Conservation (phyloP, 2,797 vertebrate species). For the Sebastolobus altivelis region DNA sequence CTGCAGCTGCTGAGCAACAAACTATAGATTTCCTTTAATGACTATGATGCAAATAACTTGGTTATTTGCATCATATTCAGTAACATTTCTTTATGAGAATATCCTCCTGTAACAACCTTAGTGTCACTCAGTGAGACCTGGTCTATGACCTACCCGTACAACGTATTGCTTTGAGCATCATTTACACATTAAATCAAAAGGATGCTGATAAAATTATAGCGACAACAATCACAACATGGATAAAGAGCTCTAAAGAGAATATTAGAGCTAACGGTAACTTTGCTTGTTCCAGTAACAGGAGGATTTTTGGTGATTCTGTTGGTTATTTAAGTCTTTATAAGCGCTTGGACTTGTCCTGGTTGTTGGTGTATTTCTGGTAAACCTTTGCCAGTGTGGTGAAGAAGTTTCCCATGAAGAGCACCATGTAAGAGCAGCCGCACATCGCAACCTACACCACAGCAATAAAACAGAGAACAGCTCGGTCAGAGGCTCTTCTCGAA, state of each 20-base stretch:
- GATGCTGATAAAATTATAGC: conserved; percentile 1
- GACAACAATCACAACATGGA: conserved; percentile 2
- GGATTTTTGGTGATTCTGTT: conserved; percentile 4
- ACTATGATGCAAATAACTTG: conserved; percentile 11
- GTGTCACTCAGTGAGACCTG: not conserved
- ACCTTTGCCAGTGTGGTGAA: conserved; percentile 94
- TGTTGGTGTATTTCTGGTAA: conserved; percentile 94
- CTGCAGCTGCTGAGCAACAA: conserved; percentile 25
- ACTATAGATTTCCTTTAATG: conserved; percentile 10
- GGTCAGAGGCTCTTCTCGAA: not conserved
- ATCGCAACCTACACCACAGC: conserved; percentile 88
- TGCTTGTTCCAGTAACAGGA: not conserved
- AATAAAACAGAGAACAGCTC: not conserved
- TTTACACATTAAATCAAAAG: conserved; percentile 10
- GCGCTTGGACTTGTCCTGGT: conserved; percentile 80
- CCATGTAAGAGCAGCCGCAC: conserved; percentile 92
- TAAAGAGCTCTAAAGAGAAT: conserved; percentile 15
- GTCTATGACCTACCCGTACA: not conserved
- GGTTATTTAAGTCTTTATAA: conserved; percentile 42
- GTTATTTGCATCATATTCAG: conserved; percentile 17
- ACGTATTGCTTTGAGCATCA: not conserved
- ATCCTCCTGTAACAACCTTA: not conserved
- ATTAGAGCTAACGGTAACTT: not conserved
- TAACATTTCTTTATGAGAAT: not conserved
- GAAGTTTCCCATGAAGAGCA: conserved; percentile 95